These are phyloP conservation scores for Sebastes trivittatus DNA, from an alignment of 2,797 vertebrate species.

Conservation along the genomic window DNA sequence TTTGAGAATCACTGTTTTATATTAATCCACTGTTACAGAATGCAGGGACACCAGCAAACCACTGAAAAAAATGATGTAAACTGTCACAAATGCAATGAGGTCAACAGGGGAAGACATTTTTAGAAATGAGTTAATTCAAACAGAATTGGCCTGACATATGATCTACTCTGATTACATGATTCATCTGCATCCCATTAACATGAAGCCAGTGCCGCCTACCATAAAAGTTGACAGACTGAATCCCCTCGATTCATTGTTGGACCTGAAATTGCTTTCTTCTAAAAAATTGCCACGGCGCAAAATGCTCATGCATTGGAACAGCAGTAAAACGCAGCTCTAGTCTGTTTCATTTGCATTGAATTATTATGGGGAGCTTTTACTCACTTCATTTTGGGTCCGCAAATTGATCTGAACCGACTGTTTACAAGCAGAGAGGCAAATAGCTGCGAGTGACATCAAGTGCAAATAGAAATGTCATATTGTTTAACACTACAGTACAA, in stretches of 20 bases:
- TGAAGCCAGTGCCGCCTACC: not conserved
- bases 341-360: constrained; percentile 36
- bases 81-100: not conserved
- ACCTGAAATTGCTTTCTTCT: constrained; percentile 43
- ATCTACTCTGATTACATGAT: constrained; percentile 3
- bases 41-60: not conserved
- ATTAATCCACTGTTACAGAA: not conserved
- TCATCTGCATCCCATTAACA: constrained; percentile 35
- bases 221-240: constrained; percentile 35
- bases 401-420: constrained; percentile 44
- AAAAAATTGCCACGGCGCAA: constrained; percentile 39
- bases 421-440: constrained; percentile 26
- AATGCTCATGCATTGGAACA: constrained; percentile 30
- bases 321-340: constrained; percentile 30
- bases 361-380: constrained; percentile 35
- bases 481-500: constrained; percentile 23
- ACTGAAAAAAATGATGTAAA: not conserved
- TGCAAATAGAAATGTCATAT: constrained; percentile 53
- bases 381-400: constrained; percentile 34
- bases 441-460: constrained; percentile 33
- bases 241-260: constrained; percentile 23
- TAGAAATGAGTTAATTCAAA: not conserved
- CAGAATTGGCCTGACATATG: not conserved
- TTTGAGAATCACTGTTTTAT: not conserved
- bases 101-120: not conserved